phyloP scores from a whole-genome alignment of 2,888 invertebrate genomes.

The Abscondita cerata region DNA sequence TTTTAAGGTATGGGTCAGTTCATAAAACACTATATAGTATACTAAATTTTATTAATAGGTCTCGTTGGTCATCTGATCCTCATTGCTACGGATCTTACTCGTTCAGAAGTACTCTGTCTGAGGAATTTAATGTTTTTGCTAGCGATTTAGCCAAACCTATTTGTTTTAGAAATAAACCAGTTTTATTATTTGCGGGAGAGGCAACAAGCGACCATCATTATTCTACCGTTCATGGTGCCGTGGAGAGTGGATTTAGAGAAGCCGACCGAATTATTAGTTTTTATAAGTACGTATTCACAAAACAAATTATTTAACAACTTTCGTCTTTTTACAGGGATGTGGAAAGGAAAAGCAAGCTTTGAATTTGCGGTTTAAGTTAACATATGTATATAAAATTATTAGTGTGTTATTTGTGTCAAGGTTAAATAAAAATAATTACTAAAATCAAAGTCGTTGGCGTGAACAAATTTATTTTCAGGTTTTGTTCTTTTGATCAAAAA shows the following conservation, averaged over 20 bases:
- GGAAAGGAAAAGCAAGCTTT: background rate
- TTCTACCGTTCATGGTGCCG: slow-evolving; percentile 65
- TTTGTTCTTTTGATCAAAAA: too few relatives aligned
- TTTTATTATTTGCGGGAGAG: slow-evolving; percentile 69
- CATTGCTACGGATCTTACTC: slow-evolving; percentile 77
- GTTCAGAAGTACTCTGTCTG: slow-evolving; percentile 64
- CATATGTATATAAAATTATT: too few relatives aligned
- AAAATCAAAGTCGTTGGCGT: too few relatives aligned
- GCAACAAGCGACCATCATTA: slow-evolving; percentile 61
- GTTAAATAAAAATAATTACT: too few relatives aligned
- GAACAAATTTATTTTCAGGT: too few relatives aligned
- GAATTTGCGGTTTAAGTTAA: too few relatives aligned
- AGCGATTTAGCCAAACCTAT: slow-evolving; percentile 67
- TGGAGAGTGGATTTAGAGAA: slow-evolving; percentile 63
- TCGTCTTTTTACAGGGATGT: too few relatives aligned
- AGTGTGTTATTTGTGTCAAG: too few relatives aligned
- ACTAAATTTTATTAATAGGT: slow-evolving; percentile 59
- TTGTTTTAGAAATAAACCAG: slow-evolving; percentile 58
- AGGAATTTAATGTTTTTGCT: slow-evolving; percentile 61
- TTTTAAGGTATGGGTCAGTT: slow-evolving; percentile 47
- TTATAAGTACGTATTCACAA: slow-evolving; percentile 51
- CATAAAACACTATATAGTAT: background rate
- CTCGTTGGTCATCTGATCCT: slow-evolving; percentile 74
- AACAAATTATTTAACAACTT: too few relatives aligned
- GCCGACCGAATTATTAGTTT: slow-evolving; percentile 58